Percentiles rank a stretch among this genome's conserved stretches.
phyloP scores from a whole-genome alignment of 2,888 invertebrate species.

The Sesia apiformis region DNA sequence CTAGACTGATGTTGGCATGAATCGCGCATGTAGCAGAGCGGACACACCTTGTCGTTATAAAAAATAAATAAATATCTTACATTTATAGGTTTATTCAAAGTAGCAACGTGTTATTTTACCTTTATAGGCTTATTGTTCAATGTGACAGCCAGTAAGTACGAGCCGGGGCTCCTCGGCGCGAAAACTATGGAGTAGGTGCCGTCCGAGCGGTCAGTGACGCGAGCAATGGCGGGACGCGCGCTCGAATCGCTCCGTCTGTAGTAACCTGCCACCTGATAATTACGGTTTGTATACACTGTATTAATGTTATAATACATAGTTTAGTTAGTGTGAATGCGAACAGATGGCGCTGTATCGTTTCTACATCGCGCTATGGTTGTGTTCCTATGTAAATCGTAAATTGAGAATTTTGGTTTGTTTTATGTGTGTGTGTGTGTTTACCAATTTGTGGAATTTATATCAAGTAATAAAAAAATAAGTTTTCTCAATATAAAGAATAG shows the following conservation, averaged over 20 bases:
- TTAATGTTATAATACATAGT: no score
- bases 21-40: no score
- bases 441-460: background rate
- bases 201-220: constrained; percentile 76
- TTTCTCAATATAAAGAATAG: background rate
- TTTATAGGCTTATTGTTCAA: background rate
- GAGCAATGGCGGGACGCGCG: constrained; percentile 56
- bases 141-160: constrained; percentile 13
- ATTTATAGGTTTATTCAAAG: no score
- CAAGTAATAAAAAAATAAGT: background rate
- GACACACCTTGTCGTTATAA: no score
- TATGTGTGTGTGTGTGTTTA: no score
- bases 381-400: no score
- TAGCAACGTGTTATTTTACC: background rate
- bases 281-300: no score
- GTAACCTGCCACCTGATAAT: constrained; percentile 66
- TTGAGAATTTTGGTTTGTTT: no score
- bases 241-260: constrained; percentile 53
- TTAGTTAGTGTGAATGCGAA: no score
- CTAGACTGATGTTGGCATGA: no score
- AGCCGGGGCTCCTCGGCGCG: constrained; percentile 78
- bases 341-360: background rate
- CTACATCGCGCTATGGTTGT: no score
- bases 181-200: constrained; percentile 78
- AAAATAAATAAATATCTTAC: background rate